These are phyloP conservation scores for Elysia crispata DNA, from an alignment of 2,888 invertebrate species.

Conservation along the genomic window DNA sequence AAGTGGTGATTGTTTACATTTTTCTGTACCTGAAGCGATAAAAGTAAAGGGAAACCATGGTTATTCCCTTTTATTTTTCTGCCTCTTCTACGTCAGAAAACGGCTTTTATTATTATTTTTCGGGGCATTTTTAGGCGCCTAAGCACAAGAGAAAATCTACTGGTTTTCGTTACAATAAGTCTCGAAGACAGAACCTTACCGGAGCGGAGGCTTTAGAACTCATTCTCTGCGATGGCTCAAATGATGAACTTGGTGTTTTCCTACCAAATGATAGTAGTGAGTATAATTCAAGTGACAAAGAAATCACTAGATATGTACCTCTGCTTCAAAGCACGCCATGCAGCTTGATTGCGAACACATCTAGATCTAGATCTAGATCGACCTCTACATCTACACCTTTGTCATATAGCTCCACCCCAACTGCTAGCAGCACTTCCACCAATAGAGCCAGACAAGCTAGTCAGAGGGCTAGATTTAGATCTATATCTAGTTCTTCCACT, in stretches of 20 bases:
- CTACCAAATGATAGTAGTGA: not conserved
- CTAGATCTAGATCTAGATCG: not conserved
- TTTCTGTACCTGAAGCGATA: not conserved
- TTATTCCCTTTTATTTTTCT: not conserved
- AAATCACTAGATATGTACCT: not conserved
- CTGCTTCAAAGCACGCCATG: not conserved
- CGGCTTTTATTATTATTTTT: not conserved
- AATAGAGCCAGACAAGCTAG: not conserved
- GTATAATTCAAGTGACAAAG: not conserved
- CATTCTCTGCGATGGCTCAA: not conserved
- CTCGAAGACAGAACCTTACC: not conserved
- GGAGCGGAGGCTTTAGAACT: not conserved
- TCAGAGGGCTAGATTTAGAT: not conserved
- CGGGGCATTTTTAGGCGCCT: not conserved
- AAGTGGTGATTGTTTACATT: conserved; percentile 5
- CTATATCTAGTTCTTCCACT: not conserved
- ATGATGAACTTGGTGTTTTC: not conserved
- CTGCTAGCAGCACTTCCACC: not conserved
- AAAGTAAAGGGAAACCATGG: not conserved
- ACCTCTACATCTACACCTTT: not conserved
- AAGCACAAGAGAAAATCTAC: not conserved
- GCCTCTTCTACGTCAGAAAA: not conserved
- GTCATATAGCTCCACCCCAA: too few species aligned
- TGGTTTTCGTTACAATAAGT: not conserved
- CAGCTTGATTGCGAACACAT: not conserved